These are phyloP conservation scores for Diadema setosum DNA, from an alignment of 35 echinoderm and acorn worm genomes.

Conservation along the genomic window DNA sequence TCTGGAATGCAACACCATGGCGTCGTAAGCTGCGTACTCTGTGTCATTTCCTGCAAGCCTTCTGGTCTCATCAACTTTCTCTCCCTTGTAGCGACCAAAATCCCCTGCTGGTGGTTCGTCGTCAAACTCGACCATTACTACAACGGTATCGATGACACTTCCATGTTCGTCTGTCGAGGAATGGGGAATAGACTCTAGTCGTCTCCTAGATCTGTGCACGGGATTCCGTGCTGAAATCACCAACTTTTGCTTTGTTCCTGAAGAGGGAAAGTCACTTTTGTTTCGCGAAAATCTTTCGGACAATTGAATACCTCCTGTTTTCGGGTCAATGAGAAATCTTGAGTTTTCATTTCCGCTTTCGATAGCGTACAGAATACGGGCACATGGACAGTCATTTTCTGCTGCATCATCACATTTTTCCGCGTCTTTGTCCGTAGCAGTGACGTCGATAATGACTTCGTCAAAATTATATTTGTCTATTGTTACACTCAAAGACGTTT, in stretches of 20 bases:
- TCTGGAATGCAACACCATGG: constrained; percentile 39
- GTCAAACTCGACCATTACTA: constrained; percentile 15
- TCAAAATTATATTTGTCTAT: constrained; percentile 14
- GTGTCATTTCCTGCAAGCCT: background rate
- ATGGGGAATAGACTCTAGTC: background rate
- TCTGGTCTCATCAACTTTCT: background rate
- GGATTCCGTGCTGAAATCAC: constrained; percentile 56
- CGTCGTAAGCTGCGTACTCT: too few species aligned
- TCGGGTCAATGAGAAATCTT: constrained; percentile 75
- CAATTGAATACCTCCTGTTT: constrained; percentile 56
- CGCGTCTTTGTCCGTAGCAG: constrained; percentile 63
- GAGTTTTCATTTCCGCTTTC: constrained; percentile 75
- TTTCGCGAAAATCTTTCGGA: background rate
- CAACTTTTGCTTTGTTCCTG: background rate
- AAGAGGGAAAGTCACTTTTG: background rate
- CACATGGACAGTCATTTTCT: constrained; percentile 58
- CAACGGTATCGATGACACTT: background rate
- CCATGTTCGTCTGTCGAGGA: background rate
- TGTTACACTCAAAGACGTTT: background rate
- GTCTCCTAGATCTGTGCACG: constrained; percentile 36
- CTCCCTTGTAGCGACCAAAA: background rate
- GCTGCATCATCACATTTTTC: constrained; percentile 21
- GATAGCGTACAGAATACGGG: constrained; percentile 65
- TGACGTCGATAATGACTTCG: constrained; percentile 57
- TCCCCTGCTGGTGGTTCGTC: background rate